Conservation (phyloP, 2,797 vertebrate species). For the Sebastes matsubarae region DNA sequence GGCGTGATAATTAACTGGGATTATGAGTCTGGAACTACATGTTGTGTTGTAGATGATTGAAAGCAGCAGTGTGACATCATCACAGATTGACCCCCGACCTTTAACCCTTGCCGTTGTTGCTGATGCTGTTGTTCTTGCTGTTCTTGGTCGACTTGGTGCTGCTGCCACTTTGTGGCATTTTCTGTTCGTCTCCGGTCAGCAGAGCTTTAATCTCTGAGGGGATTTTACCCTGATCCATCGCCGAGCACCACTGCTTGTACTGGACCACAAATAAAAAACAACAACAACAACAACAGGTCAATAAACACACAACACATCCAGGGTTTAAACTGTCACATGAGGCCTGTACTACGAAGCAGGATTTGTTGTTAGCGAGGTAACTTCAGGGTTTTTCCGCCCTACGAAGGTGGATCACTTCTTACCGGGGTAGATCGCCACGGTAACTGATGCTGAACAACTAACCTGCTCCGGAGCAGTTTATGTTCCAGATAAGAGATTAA, state of each 20-base stretch:
- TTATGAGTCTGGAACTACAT: too few relatives aligned
- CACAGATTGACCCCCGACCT: too few relatives aligned
- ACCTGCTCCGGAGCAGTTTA: too few relatives aligned
- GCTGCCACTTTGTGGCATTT: constrained; percentile 80
- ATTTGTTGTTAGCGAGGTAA: too few relatives aligned
- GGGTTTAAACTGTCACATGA: too few relatives aligned
- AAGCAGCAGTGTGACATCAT: background rate
- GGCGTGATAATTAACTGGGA: background rate
- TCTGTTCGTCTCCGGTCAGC: constrained; percentile 94
- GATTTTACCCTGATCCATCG: constrained; percentile 99
- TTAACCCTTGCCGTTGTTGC: constrained; percentile 62
- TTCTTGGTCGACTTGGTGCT: constrained; percentile 86
- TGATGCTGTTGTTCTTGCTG: constrained; percentile 85
- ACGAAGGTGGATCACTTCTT: too few relatives aligned
- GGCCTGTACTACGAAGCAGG: too few relatives aligned
- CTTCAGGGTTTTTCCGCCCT: too few relatives aligned
- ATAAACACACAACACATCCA: too few relatives aligned
- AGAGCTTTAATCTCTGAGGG: constrained; percentile 98
- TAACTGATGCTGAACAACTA: too few relatives aligned
- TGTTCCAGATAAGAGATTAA: too few relatives aligned
- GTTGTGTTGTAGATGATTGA: background rate
- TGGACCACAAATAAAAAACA: constrained; percentile 54
- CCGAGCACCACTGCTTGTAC: constrained; percentile 99
- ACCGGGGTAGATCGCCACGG: too few relatives aligned
- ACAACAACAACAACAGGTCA: background rate